These are phyloP conservation scores for Virgularia gustaviana DNA, from an alignment of 92 coral and sea anemone genomes.

Conservation along the genomic window DNA sequence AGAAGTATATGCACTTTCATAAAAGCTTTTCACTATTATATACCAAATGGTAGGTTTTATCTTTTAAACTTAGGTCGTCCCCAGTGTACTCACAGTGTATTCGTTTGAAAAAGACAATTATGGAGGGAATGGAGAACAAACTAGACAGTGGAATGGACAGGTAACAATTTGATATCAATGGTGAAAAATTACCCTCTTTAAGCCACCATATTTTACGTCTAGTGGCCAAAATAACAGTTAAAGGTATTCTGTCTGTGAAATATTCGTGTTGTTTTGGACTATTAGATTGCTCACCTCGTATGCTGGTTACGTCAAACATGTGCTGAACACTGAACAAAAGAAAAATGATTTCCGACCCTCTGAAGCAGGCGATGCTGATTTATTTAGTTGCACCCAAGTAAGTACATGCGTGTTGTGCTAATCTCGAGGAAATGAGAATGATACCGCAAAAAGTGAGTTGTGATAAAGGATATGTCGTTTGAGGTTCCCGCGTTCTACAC, in stretches of 20 bases:
- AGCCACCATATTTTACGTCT: neutral
- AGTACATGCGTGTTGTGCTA: no score
- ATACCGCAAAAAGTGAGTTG: no score
- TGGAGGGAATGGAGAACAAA: constrained; percentile 89
- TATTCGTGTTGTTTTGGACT: neutral
- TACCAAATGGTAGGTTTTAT: neutral
- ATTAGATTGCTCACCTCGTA: constrained; percentile 71
- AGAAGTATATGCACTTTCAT: neutral
- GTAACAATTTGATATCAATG: constrained; percentile 36
- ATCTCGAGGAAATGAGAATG: no score
- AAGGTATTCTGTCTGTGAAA: neutral
- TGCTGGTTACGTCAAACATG: constrained; percentile 66
- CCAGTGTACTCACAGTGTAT: constrained; percentile 94
- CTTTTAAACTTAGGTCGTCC: constrained; percentile 61
- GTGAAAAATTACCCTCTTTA: neutral
- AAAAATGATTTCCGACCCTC: constrained; percentile 91
- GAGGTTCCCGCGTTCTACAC: no score
- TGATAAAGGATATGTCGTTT: no score
- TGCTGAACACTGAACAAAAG: constrained; percentile 85
- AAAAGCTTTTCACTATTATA: neutral
- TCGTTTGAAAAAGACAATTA: constrained; percentile 77
- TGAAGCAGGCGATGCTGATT: constrained; percentile 62
- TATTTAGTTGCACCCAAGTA: constrained; percentile 69
- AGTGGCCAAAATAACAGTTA: neutral
- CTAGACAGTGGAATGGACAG: constrained; percentile 91